These are phyloP conservation scores for Lutjanus argentimaculatus DNA, from an alignment of 2,797 vertebrate species.

Conservation along the genomic window DNA sequence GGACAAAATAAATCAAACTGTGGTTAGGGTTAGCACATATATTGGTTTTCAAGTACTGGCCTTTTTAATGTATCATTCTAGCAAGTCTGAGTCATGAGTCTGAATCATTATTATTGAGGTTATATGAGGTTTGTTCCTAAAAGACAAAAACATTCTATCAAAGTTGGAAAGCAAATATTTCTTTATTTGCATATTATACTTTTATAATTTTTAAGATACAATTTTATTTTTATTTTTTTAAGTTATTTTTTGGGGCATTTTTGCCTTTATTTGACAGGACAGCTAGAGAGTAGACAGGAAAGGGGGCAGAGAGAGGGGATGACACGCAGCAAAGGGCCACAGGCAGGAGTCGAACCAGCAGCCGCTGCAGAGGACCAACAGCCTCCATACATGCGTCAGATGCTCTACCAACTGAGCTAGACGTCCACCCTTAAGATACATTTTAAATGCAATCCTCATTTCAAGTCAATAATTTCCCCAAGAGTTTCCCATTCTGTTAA, in stretches of 20 bases:
- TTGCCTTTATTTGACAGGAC: too few species aligned
- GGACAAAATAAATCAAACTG: slow-evolving; percentile 8
- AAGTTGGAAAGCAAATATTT: background rate
- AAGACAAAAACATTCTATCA: too few species aligned
- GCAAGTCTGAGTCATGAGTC: background rate
- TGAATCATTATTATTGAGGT: background rate
- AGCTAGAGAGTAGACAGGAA: too few species aligned
- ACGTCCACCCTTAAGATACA: background rate
- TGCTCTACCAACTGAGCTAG: too few species aligned
- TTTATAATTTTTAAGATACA: background rate
- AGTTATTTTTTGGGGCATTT: too few species aligned
- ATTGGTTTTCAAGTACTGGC: background rate
- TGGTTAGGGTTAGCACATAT: slow-evolving; percentile 2
- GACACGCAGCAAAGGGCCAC: too few species aligned
- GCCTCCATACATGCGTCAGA: too few species aligned
- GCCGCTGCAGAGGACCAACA: too few species aligned
- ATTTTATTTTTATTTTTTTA: too few species aligned
- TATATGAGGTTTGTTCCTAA: background rate
- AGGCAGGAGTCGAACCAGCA: too few species aligned
- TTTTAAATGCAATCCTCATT: background rate
- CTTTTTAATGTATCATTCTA: background rate
- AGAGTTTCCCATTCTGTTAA: background rate
- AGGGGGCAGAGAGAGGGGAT: too few species aligned
- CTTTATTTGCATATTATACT: background rate
- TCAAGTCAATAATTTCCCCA: background rate